Conservation (phyloP, 2,797 vertebrate species). For the Menidia menidia region DNA sequence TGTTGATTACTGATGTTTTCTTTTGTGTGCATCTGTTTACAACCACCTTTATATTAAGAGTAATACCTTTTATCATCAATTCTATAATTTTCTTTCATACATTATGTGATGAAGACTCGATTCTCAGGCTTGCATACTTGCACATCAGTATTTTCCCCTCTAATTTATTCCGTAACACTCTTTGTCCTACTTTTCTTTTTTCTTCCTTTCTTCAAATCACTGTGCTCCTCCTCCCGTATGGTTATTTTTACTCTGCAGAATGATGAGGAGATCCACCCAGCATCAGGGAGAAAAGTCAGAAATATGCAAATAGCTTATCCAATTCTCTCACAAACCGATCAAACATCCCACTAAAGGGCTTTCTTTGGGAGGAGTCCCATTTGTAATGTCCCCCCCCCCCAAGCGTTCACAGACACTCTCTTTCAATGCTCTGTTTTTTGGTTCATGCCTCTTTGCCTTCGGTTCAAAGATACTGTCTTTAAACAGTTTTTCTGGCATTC, state of each 20-base stretch:
- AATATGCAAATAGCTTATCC: constrained; percentile 14
- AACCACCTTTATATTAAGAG: not conserved
- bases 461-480: constrained; percentile 27
- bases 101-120: not conserved
- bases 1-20: no score
- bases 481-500: not conserved
- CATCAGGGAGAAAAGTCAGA: not conserved
- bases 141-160: not conserved
- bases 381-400: constrained; percentile 51
- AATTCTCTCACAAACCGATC: constrained; percentile 34
- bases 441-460: constrained; percentile 21
- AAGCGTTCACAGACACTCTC: constrained; percentile 17
- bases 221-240: not conserved
- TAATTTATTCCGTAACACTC: not conserved
- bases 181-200: not conserved
- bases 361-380: constrained; percentile 56
- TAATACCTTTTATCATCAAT: fast-evolving
- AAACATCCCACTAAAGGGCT: constrained; percentile 23
- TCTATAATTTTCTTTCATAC: not conserved
- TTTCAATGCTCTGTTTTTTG: constrained; percentile 38
- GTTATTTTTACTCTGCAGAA: fast-evolving
- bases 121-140: not conserved
- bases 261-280: not conserved
- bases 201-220: not conserved
- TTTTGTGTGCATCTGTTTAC: not conserved